These are phyloP conservation scores for Sarcophilus harrisii DNA, from an alignment of 2,797 vertebrate genomes.

Conservation along the genomic window DNA sequence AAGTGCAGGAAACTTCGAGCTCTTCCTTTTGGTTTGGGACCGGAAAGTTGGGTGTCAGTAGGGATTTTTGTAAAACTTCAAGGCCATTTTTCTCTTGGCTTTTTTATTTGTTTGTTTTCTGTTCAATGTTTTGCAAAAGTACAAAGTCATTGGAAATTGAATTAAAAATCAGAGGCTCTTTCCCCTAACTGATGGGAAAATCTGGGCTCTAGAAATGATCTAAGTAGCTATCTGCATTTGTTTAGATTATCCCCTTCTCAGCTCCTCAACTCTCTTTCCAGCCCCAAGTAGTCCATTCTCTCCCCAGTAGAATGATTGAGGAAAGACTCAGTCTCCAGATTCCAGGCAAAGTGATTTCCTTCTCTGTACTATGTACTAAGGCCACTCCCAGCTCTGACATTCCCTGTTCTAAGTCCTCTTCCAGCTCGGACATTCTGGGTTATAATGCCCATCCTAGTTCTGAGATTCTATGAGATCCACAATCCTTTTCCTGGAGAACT, in stretches of 20 bases:
- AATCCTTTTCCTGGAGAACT: neutral
- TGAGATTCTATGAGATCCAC: neutral
- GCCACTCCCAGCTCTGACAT: neutral
- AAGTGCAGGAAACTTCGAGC: neutral
- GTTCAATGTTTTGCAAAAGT: neutral
- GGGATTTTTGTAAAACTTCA: neutral
- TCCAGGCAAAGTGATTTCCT: neutral
- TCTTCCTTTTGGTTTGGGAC: neutral
- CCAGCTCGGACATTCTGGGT: neutral
- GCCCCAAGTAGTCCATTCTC: neutral
- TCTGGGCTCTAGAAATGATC: neutral
- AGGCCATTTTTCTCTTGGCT: neutral
- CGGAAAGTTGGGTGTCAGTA: neutral
- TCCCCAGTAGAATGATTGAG: neutral
- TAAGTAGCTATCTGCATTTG: neutral
- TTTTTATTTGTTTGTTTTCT: neutral
- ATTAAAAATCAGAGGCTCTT: constrained; percentile 1
- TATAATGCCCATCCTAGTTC: neutral
- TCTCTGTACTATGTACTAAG: neutral
- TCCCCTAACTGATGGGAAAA: neutral
- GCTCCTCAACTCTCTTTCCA: neutral
- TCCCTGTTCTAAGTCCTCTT: neutral
- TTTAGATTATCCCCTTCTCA: neutral
- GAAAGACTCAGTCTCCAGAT: neutral
- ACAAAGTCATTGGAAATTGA: neutral